Conservation (phyloP, 1,140 invertebrate genomes). For the Telenomus remus region DNA sequence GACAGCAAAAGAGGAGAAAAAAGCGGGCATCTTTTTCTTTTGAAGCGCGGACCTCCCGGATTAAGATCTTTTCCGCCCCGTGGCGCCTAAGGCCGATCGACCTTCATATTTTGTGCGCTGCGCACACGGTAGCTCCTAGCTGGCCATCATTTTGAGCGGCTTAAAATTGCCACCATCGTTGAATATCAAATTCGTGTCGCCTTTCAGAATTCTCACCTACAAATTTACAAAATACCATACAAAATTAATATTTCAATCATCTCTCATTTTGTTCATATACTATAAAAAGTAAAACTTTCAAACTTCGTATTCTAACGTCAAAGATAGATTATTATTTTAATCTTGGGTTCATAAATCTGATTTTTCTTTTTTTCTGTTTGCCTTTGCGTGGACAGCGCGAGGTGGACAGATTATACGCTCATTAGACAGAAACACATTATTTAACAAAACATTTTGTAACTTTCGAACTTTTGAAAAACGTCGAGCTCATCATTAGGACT, state of each 20-base stretch:
- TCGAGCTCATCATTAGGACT: conserved; percentile 9
- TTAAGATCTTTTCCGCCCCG: conserved; percentile 63
- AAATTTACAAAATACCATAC: too few relatives aligned
- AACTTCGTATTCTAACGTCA: too few relatives aligned
- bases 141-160: conserved; percentile 32
- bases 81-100: conserved; percentile 62
- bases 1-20: not conserved
- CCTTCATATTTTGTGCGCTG: conserved; percentile 63
- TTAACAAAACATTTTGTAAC: conserved; percentile 10
- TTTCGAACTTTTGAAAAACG: conserved; percentile 8
- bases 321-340: too few relatives aligned
- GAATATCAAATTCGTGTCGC: not conserved
- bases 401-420: not conserved
- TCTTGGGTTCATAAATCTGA: not conserved
- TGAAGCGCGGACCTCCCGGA: conserved; percentile 50
- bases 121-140: conserved; percentile 51
- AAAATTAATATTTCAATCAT: too few relatives aligned
- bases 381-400: too few relatives aligned
- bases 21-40: conserved; percentile 5
- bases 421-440: not conserved
- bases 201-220: too few relatives aligned
- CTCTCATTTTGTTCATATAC: too few relatives aligned
- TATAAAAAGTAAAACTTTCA: too few relatives aligned
- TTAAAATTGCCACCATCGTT: conserved; percentile 30
- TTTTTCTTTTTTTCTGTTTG: not conserved